Conservation (phyloP, 1,140 invertebrate species). For the Pectinophora gossypiella region DNA sequence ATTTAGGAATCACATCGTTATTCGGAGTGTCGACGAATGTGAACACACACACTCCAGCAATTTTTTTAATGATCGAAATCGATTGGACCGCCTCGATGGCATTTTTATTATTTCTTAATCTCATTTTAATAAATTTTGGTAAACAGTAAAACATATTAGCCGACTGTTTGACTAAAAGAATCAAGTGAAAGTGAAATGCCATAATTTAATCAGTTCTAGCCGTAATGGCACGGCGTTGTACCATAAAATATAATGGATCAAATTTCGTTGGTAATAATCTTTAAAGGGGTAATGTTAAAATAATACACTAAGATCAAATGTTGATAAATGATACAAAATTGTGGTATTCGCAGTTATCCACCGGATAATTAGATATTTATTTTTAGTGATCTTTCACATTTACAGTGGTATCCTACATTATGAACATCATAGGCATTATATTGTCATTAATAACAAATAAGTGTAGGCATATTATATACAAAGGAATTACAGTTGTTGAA, state of each 20-base stretch:
- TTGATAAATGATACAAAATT: conserved; percentile 53
- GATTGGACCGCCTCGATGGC: neutral
- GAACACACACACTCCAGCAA: conserved; percentile 8
- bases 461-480: conserved; percentile 65
- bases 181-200: too few relatives aligned
- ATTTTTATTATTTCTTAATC: neutral
- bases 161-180: too few relatives aligned
- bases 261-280: too few relatives aligned
- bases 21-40: neutral
- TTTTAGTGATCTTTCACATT: conserved; percentile 56
- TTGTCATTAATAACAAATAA: conserved; percentile 62
- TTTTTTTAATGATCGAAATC: neutral
- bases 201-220: too few relatives aligned
- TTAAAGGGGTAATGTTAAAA: too few relatives aligned
- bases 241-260: too few relatives aligned
- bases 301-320: too few relatives aligned
- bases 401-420: conserved; percentile 62
- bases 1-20: conserved; percentile 9
- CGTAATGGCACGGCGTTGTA: too few relatives aligned
- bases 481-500: conserved; percentile 40
- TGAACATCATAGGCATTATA: conserved; percentile 67
- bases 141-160: too few relatives aligned
- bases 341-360: conserved; percentile 67
- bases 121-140: neutral
- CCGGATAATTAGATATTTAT: conserved; percentile 64